A percentile compares a stretch with the other conserved stretches of the same genome.
phyloP scores from a whole-genome alignment of 1,140 invertebrate genomes.

The Doryteuthis pealeii region DNA sequence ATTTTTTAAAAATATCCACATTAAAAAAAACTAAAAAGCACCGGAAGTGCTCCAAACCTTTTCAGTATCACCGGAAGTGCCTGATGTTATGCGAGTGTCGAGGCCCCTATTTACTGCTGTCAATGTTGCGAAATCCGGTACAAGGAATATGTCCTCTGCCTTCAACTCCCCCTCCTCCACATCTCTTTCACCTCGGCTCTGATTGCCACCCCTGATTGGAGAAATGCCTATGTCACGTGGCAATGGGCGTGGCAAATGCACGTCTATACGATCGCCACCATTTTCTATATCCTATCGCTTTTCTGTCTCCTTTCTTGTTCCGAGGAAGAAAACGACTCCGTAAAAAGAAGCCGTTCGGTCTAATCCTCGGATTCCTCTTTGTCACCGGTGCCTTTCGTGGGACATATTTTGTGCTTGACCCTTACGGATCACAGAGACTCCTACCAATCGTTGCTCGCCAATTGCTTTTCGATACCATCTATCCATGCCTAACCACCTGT shows the following conservation, averaged over 20 bases:
- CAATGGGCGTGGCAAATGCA: slow-evolving; percentile 12
- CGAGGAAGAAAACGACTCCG: not conserved
- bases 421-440: not conserved
- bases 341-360: not conserved
- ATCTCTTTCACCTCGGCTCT: no score
- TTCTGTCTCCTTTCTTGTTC: not conserved
- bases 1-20: not conserved
- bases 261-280: slow-evolving; percentile 1
- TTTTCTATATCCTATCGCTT: not conserved
- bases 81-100: slow-evolving; percentile 3
- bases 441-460: not conserved
- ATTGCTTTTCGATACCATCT: not conserved
- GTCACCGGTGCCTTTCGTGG: slow-evolving; percentile 1
- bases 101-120: not conserved
- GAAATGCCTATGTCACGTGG: not conserved
- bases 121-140: not conserved
- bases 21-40: not conserved
- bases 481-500: slow-evolving; percentile 1
- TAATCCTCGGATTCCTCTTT: not conserved
- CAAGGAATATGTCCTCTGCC: no score
- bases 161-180: not conserved
- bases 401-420: slow-evolving; percentile 11
- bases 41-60: not conserved
- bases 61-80: not conserved
- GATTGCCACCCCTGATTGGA: slow-evolving; percentile 9